Evolutionary conservation across 2,113 vertebrate genomes (phyloP), one percentile per base, ranked within the genome.

Genomic region (Columba janthina): DNA sequence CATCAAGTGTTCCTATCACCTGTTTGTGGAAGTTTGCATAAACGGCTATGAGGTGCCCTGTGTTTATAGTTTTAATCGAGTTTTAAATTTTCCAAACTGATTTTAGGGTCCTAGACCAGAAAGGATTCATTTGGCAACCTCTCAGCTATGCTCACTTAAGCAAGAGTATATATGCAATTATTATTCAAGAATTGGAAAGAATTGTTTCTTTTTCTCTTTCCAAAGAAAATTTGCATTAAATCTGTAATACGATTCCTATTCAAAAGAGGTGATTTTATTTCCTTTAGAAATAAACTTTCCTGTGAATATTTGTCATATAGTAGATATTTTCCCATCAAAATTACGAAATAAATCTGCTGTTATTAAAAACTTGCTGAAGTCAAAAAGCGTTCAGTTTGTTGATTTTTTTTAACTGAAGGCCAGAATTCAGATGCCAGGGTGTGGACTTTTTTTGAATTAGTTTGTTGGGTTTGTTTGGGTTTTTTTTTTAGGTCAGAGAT

Each of bases 1-100:
- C 3, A 2, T 5, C 0, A 10, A 72, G 3, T 25, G 44, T 51
- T 73, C 79, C 34, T 57, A 24, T 13, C 11, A 28, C 9, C 1
- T 0, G 5, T 66, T 71, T 46, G 24, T 62, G 31, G 36, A 79
- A 82, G 6, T 14, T 42, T 92, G 20, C 9, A 67, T 13, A 78
- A 94, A 71, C 10, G 74, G 46, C 62, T 19, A 38, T 2, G 6
- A 75, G 16, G 34, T 16, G 8, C 5, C 26, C 24, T 24, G 22
- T 2, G 1, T 79, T 88, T 53, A 42, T 22, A 79, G 17, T 75
- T 89, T 74, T 85, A 74, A 87, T 25, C 17, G 34, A 22, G 16
- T 65, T 56, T 61, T 78, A 51, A 82, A 64, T 12, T 64, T 71
- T 69, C 15, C 25, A 61, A 42, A 56, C 6, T 40, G 29, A 57